Evolutionary conservation across 2,888 invertebrate species (phyloP), one percentile per base, ranked within the genome.

Genomic region (Drosophila testacea): DNA sequence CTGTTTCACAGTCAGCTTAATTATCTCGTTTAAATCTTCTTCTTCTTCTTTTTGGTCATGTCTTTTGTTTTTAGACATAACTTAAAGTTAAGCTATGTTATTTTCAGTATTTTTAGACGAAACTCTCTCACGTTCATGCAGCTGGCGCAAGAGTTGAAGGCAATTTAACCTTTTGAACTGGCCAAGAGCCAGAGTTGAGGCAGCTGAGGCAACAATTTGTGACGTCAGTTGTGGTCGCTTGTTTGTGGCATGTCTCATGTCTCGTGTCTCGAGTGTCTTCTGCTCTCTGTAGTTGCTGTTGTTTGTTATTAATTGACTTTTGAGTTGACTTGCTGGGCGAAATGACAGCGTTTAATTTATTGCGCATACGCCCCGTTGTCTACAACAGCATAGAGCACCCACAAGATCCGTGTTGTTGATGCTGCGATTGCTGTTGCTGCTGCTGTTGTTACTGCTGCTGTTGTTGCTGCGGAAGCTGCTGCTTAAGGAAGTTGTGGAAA

Each of bases 241-340:
- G 30, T 4, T 4, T 57, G 69, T 39, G 62, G 76, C 77, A 75
- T 52, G 62, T 67, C 62, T 67, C 55, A 32, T 55, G 55, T 38
- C 32, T 52, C 36, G 30, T 41, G 62, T 22, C 56, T 34, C 10
- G 44, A 10, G 1, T 36, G 36, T 44, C 2, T 56, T 32, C 28
- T 67, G 46, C 51, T 59, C 59, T 41, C 22, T 66, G 50, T 64
- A 51, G 32, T 36, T 67, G 54, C 51, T 59, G 65, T 22, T 74
- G 82, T 54, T 57, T 80, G 86, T 85, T 89, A 88, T 85, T 85
- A 85, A 89, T 85, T 89, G 85, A 89, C 85, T 85, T 89, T 89
- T 85, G 81, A 88, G 88, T 89, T 85, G 85, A 89, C 89, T 85
- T 56, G 83, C 73, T 67, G 73, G 63, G 81, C 68, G 67, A 87